Conservation (phyloP, 2,113 vertebrate genomes). For the Zootoca vivipara region DNA sequence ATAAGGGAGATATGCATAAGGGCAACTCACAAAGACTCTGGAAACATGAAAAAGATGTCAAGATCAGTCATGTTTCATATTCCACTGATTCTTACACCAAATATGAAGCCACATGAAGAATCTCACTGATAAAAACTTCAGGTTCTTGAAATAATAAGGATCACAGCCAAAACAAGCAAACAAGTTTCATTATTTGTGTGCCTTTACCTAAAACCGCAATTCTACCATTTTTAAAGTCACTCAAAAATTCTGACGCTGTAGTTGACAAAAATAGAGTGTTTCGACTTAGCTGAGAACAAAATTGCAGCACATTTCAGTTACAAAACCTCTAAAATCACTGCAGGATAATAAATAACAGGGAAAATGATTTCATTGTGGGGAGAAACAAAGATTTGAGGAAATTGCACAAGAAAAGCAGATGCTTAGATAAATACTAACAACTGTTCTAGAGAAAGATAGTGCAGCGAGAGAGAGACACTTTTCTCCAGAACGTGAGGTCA, state of each 20-base stretch:
- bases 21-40: background rate
- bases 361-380: background rate
- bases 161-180: background rate
- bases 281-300: background rate
- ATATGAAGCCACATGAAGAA: background rate
- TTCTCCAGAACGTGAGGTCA: background rate
- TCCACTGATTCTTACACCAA: background rate
- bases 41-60: background rate
- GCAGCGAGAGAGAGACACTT: background rate
- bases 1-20: background rate
- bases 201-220: background rate
- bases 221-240: background rate
- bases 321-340: background rate
- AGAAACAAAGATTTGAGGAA: background rate
- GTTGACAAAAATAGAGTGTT: background rate
- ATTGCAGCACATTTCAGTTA: background rate
- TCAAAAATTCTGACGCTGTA: background rate
- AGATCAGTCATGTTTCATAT: background rate
- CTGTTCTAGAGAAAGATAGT: background rate
- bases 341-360: background rate
- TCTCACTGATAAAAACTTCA: background rate
- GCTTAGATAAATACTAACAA: background rate
- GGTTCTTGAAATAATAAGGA: background rate
- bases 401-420: background rate
- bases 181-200: background rate